Evolutionary conservation across 2,113 vertebrate genomes (phyloP).

Genomic region (Marmota flaviventris): DNA sequence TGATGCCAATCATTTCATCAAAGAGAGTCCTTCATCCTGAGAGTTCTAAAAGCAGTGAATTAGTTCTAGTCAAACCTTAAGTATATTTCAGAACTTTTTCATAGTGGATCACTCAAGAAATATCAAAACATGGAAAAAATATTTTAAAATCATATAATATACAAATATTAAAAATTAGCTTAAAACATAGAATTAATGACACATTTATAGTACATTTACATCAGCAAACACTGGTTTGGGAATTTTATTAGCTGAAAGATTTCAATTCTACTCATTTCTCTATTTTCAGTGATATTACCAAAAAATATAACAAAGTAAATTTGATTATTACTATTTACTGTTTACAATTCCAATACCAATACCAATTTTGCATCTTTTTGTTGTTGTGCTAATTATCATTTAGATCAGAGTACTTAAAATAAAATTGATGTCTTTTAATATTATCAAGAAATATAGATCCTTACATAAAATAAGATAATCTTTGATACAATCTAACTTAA

Average conservation of each 20-base stretch:
- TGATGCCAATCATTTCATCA: neutral
- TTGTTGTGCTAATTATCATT: neutral
- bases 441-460: neutral
- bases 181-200: neutral
- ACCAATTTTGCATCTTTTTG: neutral
- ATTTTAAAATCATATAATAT: neutral
- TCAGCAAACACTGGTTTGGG: neutral
- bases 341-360: neutral
- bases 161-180: neutral
- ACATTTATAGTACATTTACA: neutral
- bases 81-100: neutral
- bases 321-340: neutral
- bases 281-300: slow-evolving; percentile 1
- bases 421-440: neutral
- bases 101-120: neutral
- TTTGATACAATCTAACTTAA: neutral
- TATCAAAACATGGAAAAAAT: neutral
- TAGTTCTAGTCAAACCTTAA: neutral
- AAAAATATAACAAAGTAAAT: neutral
- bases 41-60: neutral
- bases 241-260: neutral
- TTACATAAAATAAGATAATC: slow-evolving; percentile 3
- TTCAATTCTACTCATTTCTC: neutral
- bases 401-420: neutral
- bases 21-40: neutral